phyloP scores from a whole-genome alignment of 2,888 invertebrate species.

The Ariolimax columbianus region DNA sequence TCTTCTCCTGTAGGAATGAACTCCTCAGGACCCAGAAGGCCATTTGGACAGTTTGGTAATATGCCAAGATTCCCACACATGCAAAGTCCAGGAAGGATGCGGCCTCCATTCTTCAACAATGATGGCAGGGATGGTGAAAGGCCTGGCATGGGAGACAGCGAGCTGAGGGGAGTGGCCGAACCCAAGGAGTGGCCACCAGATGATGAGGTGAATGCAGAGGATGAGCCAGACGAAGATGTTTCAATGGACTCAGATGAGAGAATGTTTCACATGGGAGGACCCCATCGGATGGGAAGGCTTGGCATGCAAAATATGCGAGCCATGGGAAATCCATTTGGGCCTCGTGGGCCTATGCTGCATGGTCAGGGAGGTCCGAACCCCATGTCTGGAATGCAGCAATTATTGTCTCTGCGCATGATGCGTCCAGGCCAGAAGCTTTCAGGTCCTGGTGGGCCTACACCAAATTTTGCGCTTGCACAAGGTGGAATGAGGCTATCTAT shows the following conservation, averaged over 20 bases:
- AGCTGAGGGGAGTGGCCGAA: conserved; percentile 50
- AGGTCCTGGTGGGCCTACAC: conserved; percentile 44
- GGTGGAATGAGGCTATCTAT: conserved; percentile 46
- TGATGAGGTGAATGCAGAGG: conserved; percentile 51
- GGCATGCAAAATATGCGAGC: conserved; percentile 20
- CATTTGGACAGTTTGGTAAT: conserved; percentile 29
- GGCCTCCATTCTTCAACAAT: conserved; percentile 40
- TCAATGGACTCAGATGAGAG: conserved; percentile 50
- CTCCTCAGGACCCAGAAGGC: conserved; percentile 38
- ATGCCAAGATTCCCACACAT: conserved; percentile 39
- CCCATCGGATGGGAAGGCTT: conserved; percentile 21
- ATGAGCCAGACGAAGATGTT: conserved; percentile 48
- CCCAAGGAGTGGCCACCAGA: conserved; percentile 56
- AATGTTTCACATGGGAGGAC: conserved; percentile 4
- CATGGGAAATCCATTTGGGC: conserved; percentile 33
- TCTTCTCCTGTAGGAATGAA: conserved; percentile 28
- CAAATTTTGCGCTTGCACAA: conserved; percentile 35
- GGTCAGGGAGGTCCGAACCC: conserved; percentile 2
- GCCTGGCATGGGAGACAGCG: conserved; percentile 34
- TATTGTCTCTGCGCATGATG: conserved; percentile 49
- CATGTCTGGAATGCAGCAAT: conserved; percentile 26
- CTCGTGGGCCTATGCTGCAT: conserved; percentile 33
- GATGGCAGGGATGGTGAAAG: conserved; percentile 23
- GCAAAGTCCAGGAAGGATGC: conserved; percentile 15
- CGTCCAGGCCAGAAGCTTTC: conserved; percentile 37